Conservation (phyloP, 1,140 invertebrate species). For the Thalassaphorura encarpata region DNA sequence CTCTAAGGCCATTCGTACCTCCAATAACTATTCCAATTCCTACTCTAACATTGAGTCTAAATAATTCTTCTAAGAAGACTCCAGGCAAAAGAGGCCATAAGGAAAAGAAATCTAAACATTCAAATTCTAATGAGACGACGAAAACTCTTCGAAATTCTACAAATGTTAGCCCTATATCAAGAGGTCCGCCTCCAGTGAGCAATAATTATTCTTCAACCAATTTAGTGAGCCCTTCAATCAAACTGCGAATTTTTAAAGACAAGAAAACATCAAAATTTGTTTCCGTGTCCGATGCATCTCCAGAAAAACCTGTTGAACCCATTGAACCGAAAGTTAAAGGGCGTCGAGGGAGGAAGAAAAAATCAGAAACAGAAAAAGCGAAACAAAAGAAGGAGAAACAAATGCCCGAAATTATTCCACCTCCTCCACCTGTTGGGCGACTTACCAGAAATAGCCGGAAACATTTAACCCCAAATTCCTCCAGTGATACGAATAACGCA, state of each 20-base stretch:
- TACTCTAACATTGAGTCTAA: background rate
- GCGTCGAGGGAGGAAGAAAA: slow-evolving; percentile 17
- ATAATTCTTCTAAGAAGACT: background rate
- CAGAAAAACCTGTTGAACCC: slow-evolving; percentile 1
- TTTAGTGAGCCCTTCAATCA: slow-evolving; percentile 49
- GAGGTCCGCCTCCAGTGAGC: too few relatives aligned
- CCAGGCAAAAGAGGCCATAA: too few relatives aligned
- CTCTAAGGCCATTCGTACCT: background rate
- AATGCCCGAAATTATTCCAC: background rate
- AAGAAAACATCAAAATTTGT: slow-evolving; percentile 50
- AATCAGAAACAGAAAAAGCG: slow-evolving; percentile 2
- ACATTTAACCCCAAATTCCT: slow-evolving; percentile 2
- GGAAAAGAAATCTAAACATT: too few relatives aligned
- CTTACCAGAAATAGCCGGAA: slow-evolving; percentile 23
- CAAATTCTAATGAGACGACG: too few relatives aligned
- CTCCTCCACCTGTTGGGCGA: slow-evolving; percentile 2
- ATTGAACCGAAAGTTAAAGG: slow-evolving; percentile 15
- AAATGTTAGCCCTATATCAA: slow-evolving; percentile 8
- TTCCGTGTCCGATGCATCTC: slow-evolving; percentile 23
- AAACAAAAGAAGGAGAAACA: background rate
- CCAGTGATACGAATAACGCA: slow-evolving; percentile 4
- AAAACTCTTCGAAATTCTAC: slow-evolving; percentile 8
- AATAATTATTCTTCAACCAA: slow-evolving; percentile 8
- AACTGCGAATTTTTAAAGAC: slow-evolving; percentile 49
- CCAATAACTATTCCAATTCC: slow-evolving; percentile 23